Conservation (phyloP, 92 coral and sea anemone genomes). For the Umimayanthus kanabou region DNA sequence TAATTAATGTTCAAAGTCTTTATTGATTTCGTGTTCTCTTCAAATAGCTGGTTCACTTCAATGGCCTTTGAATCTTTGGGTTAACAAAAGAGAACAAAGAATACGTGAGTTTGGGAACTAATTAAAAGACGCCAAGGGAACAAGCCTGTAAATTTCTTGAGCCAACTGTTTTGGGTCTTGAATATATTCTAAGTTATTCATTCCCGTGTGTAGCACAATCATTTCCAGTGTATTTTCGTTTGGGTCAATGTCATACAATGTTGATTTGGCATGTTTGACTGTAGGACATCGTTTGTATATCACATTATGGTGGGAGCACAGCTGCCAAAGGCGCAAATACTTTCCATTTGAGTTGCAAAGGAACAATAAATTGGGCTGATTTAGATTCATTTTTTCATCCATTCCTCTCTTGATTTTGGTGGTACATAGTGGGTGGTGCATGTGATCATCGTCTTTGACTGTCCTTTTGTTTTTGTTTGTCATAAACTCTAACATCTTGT, state of each 20-base stretch:
- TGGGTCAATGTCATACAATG: neutral
- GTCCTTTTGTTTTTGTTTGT: too few relatives aligned
- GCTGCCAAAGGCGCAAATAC: neutral
- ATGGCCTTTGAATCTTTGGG: neutral
- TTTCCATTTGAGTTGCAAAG: neutral
- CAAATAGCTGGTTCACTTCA: neutral
- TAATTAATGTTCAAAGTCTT: neutral
- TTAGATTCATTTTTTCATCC: too few relatives aligned
- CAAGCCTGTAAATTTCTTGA: neutral
- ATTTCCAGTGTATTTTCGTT: neutral
- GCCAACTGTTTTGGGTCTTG: neutral
- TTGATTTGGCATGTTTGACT: neutral
- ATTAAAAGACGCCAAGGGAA: neutral
- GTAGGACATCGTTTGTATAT: conserved; percentile 2
- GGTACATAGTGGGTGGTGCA: too few relatives aligned
- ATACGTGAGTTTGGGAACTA: neutral
- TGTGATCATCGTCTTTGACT: too few relatives aligned
- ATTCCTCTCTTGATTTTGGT: too few relatives aligned
- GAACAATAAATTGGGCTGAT: neutral
- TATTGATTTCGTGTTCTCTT: neutral
- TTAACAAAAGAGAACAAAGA: neutral
- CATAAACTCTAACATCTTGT: neutral
- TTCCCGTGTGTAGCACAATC: neutral
- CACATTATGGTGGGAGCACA: neutral
- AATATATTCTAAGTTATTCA: neutral